phyloP scores from a whole-genome alignment of 1,140 invertebrate species.

The Trialeurodes vaporariorum region DNA sequence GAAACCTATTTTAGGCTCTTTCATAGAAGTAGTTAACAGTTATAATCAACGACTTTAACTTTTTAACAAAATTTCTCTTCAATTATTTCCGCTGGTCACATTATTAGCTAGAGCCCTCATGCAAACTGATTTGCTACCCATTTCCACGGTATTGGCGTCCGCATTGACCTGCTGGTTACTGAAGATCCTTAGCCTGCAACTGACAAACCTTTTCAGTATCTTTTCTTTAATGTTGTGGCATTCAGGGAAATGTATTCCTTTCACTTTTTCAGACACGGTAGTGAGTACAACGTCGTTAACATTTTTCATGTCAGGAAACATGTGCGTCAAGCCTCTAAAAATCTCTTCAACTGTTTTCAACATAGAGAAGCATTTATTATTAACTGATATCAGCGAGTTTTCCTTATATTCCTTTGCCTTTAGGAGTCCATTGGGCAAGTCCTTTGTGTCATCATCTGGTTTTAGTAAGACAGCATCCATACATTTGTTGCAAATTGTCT shows the following conservation, averaged over 20 bases:
- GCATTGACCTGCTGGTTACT: no score
- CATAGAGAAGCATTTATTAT: background rate
- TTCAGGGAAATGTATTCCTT: background rate
- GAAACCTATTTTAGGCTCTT: no score
- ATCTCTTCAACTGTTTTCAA: slow-evolving; percentile 1
- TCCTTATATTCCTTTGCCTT: slow-evolving; percentile 5
- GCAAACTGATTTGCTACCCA: no score
- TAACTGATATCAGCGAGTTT: slow-evolving; percentile 1
- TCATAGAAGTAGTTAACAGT: no score
- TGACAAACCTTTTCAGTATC: background rate
- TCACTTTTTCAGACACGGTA: background rate
- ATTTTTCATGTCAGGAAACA: background rate
- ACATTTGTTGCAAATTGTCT: slow-evolving; percentile 2
- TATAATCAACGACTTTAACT: no score
- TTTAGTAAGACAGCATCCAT: background rate
- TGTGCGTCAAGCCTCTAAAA: background rate
- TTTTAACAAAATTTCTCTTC: no score
- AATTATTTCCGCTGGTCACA: no score
- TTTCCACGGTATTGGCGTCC: background rate
- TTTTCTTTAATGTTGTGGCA: background rate
- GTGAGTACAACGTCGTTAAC: background rate
- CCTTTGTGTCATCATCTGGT: background rate
- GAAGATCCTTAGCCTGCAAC: background rate
- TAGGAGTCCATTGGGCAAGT: background rate
- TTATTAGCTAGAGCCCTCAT: no score